Evolutionary conservation across 2,113 vertebrate species (phyloP).

Genomic region (Lasiurus cinereus): DNA sequence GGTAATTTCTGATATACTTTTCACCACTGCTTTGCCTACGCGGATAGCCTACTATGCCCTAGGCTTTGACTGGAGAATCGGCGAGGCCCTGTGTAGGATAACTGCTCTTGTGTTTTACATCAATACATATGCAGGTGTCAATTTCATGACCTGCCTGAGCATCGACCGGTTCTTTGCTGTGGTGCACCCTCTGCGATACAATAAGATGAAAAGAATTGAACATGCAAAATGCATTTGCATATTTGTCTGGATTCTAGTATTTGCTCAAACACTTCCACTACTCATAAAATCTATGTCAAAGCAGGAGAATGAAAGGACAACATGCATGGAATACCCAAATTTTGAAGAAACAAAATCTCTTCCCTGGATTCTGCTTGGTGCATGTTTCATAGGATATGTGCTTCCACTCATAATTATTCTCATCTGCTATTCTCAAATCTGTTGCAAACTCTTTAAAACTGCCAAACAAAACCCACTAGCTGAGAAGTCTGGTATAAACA

Average conservation of each 20-base stretch:
- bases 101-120: conserved; percentile 94
- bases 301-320: conserved; percentile 84
- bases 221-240: conserved; percentile 92
- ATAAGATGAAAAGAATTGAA: conserved; percentile 90
- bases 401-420: conserved; percentile 93
- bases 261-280: conserved; percentile 94
- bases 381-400: conserved; percentile 93
- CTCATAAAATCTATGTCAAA: conserved; percentile 90
- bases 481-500: conserved; percentile 95
- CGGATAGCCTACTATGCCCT: conserved; percentile 93
- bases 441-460: conserved; percentile 91
- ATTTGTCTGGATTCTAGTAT: conserved; percentile 93
- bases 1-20: conserved; percentile 96
- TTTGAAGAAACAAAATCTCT: conserved; percentile 91
- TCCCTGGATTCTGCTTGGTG: conserved; percentile 93
- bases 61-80: conserved; percentile 95
- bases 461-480: conserved; percentile 94
- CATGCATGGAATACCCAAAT: conserved; percentile 98
- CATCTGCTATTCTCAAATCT: conserved; percentile 94
- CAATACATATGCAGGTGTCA: conserved; percentile 97
- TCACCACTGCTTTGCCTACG: conserved; percentile 92
- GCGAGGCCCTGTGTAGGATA: conserved; percentile 91
- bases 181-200: conserved; percentile 93
- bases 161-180: conserved; percentile 96
- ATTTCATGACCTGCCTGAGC: conserved; percentile 98